Evolutionary conservation across 2,888 invertebrate genomes (phyloP).

Genomic region (Cheilosia vernalis): DNA sequence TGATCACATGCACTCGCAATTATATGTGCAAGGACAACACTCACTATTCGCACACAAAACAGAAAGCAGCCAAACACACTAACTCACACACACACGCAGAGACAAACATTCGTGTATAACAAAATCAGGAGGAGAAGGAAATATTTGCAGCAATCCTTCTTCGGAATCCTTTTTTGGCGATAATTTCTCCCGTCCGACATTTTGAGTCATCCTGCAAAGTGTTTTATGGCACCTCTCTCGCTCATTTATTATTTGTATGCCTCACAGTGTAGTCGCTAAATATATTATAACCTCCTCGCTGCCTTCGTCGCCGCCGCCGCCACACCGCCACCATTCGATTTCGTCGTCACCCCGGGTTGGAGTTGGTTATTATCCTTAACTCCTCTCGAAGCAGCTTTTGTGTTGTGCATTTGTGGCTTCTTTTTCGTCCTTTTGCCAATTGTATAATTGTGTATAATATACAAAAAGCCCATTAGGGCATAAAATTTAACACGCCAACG

Average conservation of each 20-base stretch:
- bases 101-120: not conserved
- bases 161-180: constrained; percentile 75
- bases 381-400: constrained; percentile 65
- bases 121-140: constrained; percentile 37
- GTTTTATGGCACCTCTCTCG: constrained; percentile 76
- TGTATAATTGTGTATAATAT: constrained; percentile 75
- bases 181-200: constrained; percentile 75
- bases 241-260: constrained; percentile 76
- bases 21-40: constrained; percentile 61
- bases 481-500: constrained; percentile 70
- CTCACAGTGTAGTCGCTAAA: constrained; percentile 75
- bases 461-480: constrained; percentile 74
- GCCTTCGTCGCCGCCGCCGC: not conserved
- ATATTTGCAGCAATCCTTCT: constrained; percentile 75
- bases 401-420: constrained; percentile 37
- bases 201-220: constrained; percentile 75
- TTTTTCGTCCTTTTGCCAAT: constrained; percentile 61
- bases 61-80: constrained; percentile 27
- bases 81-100: constrained; percentile 1
- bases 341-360: constrained; percentile 3
- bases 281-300: constrained; percentile 73
- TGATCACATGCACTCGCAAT: constrained; percentile 54
- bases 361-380: constrained; percentile 66
- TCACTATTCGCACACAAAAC: constrained; percentile 49
- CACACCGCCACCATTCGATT: constrained; percentile 42